Conservation (phyloP, 2,888 invertebrate species). For the Agonopterix subpropinquella region DNA sequence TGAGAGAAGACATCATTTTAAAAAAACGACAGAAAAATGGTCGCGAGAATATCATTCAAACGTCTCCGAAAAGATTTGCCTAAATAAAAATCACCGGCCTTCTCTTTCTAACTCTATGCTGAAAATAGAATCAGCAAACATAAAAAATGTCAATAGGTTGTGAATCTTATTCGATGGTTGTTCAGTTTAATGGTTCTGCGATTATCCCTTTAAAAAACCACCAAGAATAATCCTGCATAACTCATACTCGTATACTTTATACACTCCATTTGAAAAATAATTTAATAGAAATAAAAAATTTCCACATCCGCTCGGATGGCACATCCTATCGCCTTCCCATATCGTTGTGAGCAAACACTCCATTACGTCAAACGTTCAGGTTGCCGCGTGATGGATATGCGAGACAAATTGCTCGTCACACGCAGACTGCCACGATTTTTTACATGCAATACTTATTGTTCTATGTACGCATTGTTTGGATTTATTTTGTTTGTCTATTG, state of each 20-base stretch:
- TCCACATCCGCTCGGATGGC: neutral
- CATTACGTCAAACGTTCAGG: conserved; percentile 14
- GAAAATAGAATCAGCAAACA: too few species aligned
- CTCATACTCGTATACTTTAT: neutral
- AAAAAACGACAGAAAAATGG: too few species aligned
- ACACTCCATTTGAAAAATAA: neutral
- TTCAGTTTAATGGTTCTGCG: too few species aligned
- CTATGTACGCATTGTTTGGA: neutral
- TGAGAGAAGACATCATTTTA: too few species aligned
- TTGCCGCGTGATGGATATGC: conserved; percentile 17
- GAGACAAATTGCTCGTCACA: conserved; percentile 19
- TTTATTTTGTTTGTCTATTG: neutral
- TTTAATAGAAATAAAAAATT: neutral
- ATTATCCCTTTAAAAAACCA: too few species aligned
- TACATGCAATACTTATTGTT: conserved; percentile 1
- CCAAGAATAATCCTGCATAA: too few species aligned
- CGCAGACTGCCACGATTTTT: conserved; percentile 8
- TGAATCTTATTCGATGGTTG: too few species aligned
- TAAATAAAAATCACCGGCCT: too few species aligned
- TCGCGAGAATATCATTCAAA: too few species aligned
- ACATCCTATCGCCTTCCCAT: neutral
- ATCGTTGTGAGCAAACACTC: conserved; percentile 10
- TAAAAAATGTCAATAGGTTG: too few species aligned
- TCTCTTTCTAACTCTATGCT: too few species aligned
- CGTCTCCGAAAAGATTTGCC: too few species aligned